A percentile compares a stretch with the other conserved stretches of the same genome.
Conservation (phyloP, 1,140 invertebrate species). For the Augochlora pura region DNA sequence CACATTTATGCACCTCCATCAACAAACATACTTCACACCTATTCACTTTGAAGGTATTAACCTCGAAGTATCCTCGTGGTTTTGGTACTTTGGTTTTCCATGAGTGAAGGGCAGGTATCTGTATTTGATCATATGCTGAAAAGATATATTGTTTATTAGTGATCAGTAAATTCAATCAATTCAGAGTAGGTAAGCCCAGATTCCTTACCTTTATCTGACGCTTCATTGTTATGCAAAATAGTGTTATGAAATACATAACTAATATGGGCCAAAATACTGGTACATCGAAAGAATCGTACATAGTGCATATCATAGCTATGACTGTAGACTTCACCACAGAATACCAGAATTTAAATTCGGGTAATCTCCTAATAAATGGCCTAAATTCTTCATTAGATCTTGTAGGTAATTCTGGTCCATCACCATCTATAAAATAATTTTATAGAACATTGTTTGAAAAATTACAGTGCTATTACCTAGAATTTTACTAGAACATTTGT, state of each 20-base stretch:
- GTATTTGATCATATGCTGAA: slow-evolving; percentile 99
- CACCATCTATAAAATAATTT: slow-evolving; percentile 82
- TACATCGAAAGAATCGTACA: slow-evolving; percentile 99
- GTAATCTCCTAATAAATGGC: slow-evolving; percentile 98
- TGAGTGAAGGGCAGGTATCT: slow-evolving; percentile 98
- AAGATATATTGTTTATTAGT: slow-evolving; percentile 37
- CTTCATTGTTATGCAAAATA: slow-evolving; percentile 99
- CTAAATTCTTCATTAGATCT: slow-evolving; percentile 98
- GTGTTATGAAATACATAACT: slow-evolving; percentile 99
- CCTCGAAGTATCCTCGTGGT: slow-evolving; percentile 82
- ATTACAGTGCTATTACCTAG: background rate
- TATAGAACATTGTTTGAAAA: slow-evolving; percentile 4
- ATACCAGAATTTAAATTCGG: slow-evolving; percentile 99
- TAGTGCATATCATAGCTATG: slow-evolving; percentile 95
- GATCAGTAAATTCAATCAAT: no score
- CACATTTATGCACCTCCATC: slow-evolving; percentile 70
- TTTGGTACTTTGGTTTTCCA: slow-evolving; percentile 96
- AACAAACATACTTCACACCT: slow-evolving; percentile 67
- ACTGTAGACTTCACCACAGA: slow-evolving; percentile 97
- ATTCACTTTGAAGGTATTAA: slow-evolving; percentile 77
- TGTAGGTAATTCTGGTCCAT: slow-evolving; percentile 96
- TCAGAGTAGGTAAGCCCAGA: background rate
- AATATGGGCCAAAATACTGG: slow-evolving; percentile 99
- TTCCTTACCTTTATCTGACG: slow-evolving; percentile 96
- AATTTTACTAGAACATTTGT: background rate